Conservation (phyloP, 2,113 vertebrate genomes). For the Pundamilia nyererei region DNA sequence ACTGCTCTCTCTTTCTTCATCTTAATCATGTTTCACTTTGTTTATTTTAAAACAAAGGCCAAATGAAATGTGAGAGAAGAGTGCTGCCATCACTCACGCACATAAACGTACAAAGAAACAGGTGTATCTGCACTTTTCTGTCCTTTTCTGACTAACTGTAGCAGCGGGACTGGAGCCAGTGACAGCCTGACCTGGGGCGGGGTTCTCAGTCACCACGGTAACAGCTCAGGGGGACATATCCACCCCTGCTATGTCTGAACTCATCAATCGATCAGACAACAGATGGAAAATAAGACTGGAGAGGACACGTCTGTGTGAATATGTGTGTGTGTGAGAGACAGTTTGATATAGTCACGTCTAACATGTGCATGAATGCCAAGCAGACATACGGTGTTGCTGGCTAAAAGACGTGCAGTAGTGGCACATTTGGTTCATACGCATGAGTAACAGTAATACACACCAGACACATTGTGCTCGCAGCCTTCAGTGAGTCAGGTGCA, state of each 20-base stretch:
- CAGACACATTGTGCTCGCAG: not conserved
- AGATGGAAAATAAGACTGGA: constrained; percentile 52
- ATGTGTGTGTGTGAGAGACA: not conserved
- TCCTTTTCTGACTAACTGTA: constrained; percentile 11
- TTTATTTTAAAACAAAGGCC: not conserved
- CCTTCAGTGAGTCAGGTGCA: not conserved
- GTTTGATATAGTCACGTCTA: not conserved
- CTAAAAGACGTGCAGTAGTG: constrained; percentile 29
- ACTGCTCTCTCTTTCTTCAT: not conserved
- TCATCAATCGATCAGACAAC: constrained; percentile 66
- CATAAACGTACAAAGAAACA: not conserved
- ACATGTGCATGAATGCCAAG: constrained; percentile 36
- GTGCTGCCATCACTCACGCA: not conserved
- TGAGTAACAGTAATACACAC: not conserved
- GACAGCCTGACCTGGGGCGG: constrained; percentile 60
- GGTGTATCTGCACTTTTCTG: not conserved
- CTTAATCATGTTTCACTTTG: not conserved
- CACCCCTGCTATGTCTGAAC: constrained; percentile 54
- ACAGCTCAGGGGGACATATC: constrained; percentile 50
- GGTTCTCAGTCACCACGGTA: constrained; percentile 66
- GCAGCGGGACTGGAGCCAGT: constrained; percentile 23
- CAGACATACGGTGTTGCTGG: constrained; percentile 35
- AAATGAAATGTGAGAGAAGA: not conserved
- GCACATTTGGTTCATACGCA: constrained; percentile 12
- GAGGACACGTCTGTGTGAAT: constrained; percentile 3